Evolutionary conservation across 2,888 invertebrate genomes (phyloP).

Genomic region (Heteromurus nitidus): DNA sequence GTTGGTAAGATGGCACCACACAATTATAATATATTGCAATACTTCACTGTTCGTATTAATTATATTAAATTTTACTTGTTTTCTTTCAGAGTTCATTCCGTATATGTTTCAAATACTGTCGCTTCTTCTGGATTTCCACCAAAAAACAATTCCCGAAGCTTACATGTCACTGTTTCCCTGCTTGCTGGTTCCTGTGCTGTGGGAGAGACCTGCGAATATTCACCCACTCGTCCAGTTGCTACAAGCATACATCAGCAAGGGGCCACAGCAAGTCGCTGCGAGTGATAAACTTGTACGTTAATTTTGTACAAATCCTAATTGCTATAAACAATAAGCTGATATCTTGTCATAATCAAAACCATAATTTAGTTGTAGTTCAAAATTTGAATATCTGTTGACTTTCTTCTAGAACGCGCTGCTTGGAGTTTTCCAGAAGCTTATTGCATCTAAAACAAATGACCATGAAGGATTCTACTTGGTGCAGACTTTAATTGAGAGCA

Average conservation of each 20-base stretch:
- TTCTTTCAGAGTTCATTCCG: constrained; percentile 91
- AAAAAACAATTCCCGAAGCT: constrained; percentile 81
- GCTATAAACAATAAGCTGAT: constrained; percentile 12
- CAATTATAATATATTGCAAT: too few species aligned
- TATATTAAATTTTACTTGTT: too few species aligned
- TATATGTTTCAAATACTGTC: constrained; percentile 99
- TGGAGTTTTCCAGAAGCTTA: constrained; percentile 97
- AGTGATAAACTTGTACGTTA: constrained; percentile 83
- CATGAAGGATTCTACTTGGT: constrained; percentile 96
- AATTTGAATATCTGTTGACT: too few species aligned
- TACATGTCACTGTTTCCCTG: constrained; percentile 94
- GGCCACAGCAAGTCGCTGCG: constrained; percentile 82
- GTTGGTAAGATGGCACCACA: too few species aligned
- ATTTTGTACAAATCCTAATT: too few species aligned
- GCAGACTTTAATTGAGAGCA: constrained; percentile 88
- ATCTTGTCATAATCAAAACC: too few species aligned
- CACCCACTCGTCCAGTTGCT: constrained; percentile 94
- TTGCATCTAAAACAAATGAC: constrained; percentile 95
- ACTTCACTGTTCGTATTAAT: too few species aligned
- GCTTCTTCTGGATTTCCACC: constrained; percentile 87
- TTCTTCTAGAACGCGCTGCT: constrained; percentile 79
- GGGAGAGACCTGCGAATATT: constrained; percentile 95
- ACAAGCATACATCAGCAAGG: constrained; percentile 88
- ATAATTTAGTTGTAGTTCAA: too few species aligned
- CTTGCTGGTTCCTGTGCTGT: constrained; percentile 90